A percentile compares a stretch with the other conserved stretches of the same genome.
These are phyloP conservation scores for Campylomormyrus numenius DNA, from an alignment of 2,113 vertebrate genomes.

Conservation along the genomic window DNA sequence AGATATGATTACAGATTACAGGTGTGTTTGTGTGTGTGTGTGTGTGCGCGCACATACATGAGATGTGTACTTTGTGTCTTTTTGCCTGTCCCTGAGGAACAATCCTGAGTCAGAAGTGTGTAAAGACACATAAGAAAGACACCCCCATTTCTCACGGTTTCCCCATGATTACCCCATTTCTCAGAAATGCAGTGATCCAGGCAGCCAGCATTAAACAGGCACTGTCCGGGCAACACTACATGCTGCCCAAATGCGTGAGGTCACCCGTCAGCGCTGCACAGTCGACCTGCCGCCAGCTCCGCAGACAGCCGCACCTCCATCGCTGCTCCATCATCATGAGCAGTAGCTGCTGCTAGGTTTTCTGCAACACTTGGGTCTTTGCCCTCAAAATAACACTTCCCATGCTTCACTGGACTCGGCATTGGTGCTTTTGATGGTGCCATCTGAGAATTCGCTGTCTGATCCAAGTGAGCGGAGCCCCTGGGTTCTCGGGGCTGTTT, in stretches of 20 bases:
- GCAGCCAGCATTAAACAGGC: slow-evolving; percentile 9
- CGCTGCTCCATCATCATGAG: neutral
- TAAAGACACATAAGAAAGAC: slow-evolving; percentile 58
- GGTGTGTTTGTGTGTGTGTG: neutral
- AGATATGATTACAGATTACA: no score
- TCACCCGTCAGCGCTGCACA: neutral
- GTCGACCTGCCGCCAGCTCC: neutral
- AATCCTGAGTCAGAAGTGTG: neutral
- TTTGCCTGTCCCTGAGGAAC: neutral
- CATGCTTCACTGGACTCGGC: neutral
- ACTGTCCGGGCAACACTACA: neutral
- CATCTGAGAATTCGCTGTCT: neutral
- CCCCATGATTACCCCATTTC: slow-evolving; percentile 67
- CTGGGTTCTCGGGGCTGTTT: neutral
- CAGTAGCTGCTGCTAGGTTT: neutral
- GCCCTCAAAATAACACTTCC: neutral
- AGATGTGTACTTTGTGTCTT: neutral
- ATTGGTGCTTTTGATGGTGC: neutral
- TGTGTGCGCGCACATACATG: neutral
- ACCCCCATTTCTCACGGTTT: slow-evolving; percentile 72
- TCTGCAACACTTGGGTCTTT: neutral
- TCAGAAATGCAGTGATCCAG: slow-evolving; percentile 60
- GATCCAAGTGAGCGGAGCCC: neutral
- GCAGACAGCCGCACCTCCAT: neutral
- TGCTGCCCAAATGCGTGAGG: neutral